Base-by-base conservation (phyloP, 1,140 invertebrate genomes). In the Vanessa atalanta region DNA sequence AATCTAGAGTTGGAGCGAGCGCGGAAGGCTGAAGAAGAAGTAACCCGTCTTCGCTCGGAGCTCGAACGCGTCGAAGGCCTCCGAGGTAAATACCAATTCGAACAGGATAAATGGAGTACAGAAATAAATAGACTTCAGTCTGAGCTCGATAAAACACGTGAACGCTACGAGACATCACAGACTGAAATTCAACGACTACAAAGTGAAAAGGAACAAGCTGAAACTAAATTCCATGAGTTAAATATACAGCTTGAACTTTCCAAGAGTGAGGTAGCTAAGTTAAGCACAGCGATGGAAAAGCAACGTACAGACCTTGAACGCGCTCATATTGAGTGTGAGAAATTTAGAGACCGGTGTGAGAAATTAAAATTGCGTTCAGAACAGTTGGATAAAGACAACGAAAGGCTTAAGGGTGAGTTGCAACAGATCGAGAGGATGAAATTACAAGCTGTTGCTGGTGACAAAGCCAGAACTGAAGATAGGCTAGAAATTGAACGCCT, bases 61-160 rank as follows among this genome's bases (percentile, higher is more conserved):
- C 91, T 97, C 82, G 96, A 97, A 83, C 94, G 96, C 79, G 95
- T 95, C 80, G 96, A 97, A 84, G 95, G 94, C 76, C 95, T 95
- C 71, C 95, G 96, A 94, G 95, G 96, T 94, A 98, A 98, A 95
- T 97, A 96, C 93, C 96, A 96, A 90, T 96, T 96, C 89, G 97
- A 97, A 93, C 96, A 97, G 87, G 97, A 98, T 88, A 97, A 97
- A 81, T 95, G 95, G 93, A 94, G 94, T 94, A 90, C 82, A 66
- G 91, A 93, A 82, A 65, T 93, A 75, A 89, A 83, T 70, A 81
- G 89, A 85, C 82, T 93, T 78, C 91, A 93, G 83, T 80, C 94
- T 89, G 89, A 96, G 84, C 92, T 95, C 65, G 96, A 97, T 61
- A 96, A 96, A 83, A 94, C 96, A 76, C 94, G 96, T 79, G 96